Conservation (phyloP, 1,140 invertebrate genomes). For the Amyelois transitella region DNA sequence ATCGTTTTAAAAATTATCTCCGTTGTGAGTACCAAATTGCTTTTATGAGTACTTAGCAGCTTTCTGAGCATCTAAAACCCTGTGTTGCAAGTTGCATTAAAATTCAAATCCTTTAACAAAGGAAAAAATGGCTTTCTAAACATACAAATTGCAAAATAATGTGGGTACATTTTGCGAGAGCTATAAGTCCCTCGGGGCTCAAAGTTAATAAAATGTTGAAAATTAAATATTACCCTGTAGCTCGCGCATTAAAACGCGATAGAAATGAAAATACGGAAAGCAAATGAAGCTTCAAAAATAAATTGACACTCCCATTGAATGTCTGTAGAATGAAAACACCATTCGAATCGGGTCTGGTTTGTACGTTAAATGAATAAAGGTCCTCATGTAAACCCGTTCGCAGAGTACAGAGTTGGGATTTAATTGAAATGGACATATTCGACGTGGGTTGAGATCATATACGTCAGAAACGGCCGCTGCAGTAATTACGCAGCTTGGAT, state of each 20-base stretch:
- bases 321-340: not conserved
- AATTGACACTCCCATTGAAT: not conserved
- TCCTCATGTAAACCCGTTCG: slow-evolving; percentile 29
- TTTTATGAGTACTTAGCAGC: too few species aligned
- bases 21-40: too few species aligned
- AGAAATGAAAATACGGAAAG: not conserved
- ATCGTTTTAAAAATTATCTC: too few species aligned
- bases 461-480: slow-evolving; percentile 27
- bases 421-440: slow-evolving; percentile 57
- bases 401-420: slow-evolving; percentile 33
- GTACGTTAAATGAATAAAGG: slow-evolving; percentile 36
- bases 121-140: too few species aligned
- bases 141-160: too few species aligned
- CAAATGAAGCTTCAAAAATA: not conserved
- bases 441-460: slow-evolving; percentile 38
- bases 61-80: too few species aligned
- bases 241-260: not conserved
- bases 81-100: too few species aligned
- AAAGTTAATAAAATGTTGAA: not conserved
- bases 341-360: not conserved
- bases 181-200: too few species aligned
- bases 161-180: too few species aligned
- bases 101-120: too few species aligned
- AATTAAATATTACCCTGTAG: not conserved
- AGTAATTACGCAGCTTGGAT: slow-evolving; percentile 42